Conservation (phyloP, 2,888 invertebrate genomes). For the Hypomecis atomaria region DNA sequence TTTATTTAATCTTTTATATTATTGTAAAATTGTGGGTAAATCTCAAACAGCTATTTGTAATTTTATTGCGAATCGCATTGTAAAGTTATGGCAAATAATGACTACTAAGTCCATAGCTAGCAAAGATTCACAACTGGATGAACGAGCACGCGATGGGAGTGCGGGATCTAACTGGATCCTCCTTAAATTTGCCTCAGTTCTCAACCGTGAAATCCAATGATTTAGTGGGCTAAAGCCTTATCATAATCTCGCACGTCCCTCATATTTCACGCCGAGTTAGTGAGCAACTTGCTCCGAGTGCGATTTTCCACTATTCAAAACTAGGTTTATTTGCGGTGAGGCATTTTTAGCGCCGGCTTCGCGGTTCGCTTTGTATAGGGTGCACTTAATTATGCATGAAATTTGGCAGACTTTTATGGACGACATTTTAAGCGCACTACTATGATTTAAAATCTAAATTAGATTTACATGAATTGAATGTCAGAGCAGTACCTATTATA, state of each 20-base stretch:
- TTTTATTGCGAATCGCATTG: too few species aligned
- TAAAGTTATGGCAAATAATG: too few species aligned
- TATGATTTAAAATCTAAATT: too few species aligned
- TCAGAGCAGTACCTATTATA: too few species aligned
- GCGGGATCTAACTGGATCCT: conserved; percentile 49
- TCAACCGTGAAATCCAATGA: conserved; percentile 79
- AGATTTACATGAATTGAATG: too few species aligned
- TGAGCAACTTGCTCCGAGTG: conserved; percentile 55
- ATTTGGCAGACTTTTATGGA: too few species aligned
- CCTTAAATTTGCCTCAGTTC: conserved; percentile 77
- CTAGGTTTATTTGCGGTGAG: conserved; percentile 41
- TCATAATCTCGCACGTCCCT: conserved; percentile 82
- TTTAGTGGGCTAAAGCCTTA: conserved; percentile 78
- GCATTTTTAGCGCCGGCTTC: conserved; percentile 21
- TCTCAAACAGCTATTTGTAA: too few species aligned
- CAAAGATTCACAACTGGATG: conserved; percentile 22
- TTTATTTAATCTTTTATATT: too few species aligned
- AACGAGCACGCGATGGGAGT: conserved; percentile 18
- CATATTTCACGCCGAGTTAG: conserved; percentile 78
- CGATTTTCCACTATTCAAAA: conserved; percentile 69
- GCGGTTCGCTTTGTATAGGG: conserved; percentile 9
- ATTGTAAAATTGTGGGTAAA: too few species aligned
- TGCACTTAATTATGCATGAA: too few species aligned
- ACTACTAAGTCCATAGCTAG: background rate
- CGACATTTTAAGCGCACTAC: too few species aligned